Percentiles rank a stretch among this genome's conserved stretches.
These are phyloP conservation scores for Clangula hyemalis DNA, from an alignment of 2,797 vertebrate genomes.

Conservation along the genomic window DNA sequence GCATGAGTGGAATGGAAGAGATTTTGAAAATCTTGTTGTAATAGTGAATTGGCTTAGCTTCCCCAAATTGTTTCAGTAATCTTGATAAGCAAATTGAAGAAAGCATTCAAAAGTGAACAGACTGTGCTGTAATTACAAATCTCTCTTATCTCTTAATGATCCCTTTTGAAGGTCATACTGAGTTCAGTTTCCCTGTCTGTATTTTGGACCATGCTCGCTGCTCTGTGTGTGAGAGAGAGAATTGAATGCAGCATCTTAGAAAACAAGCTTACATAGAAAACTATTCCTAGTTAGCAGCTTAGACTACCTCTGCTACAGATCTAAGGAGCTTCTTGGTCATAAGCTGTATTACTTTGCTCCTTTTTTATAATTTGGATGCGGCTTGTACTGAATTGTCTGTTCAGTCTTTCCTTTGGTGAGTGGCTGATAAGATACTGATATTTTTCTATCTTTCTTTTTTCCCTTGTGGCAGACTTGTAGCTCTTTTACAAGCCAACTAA, in stretches of 20 bases:
- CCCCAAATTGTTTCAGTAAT: background rate
- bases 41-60: background rate
- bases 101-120: background rate
- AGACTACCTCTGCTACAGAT: background rate
- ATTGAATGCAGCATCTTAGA: background rate
- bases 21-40: background rate
- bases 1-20: background rate
- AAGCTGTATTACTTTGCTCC: background rate
- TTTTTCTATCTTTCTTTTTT: background rate
- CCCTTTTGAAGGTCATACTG: background rate
- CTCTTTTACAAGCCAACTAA: background rate
- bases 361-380: background rate
- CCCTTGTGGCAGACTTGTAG: background rate
- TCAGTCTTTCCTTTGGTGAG: background rate
- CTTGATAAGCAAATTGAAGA: background rate
- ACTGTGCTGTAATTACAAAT: background rate
- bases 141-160: background rate
- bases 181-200: background rate
- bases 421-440: background rate
- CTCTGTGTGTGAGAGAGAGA: too few species aligned
- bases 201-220: background rate
- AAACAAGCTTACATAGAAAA: background rate
- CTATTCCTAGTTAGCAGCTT: background rate
- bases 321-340: background rate
- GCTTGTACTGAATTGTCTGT: background rate